Evolutionary conservation across 2,888 invertebrate species (phyloP).

Genomic region (Serrognathus titanus): DNA sequence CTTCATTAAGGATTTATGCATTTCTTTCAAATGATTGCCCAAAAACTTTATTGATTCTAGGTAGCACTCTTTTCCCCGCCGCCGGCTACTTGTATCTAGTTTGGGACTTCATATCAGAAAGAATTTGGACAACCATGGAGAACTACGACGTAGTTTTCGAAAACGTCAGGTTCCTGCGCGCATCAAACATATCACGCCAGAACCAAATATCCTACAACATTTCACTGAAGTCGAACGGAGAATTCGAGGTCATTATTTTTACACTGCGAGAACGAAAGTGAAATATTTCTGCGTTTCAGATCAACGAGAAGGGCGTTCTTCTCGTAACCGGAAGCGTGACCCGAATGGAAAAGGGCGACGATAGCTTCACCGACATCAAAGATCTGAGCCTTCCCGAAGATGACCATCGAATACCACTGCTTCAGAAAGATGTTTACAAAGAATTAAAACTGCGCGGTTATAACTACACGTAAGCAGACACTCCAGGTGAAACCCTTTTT

Average conservation of each 20-base stretch:
- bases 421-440: constrained; percentile 20
- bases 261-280: not conserved
- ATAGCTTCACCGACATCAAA: not conserved
- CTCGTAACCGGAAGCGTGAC: constrained; percentile 13
- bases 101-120: constrained; percentile 55
- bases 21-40: not conserved
- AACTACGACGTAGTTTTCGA: constrained; percentile 55
- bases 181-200: constrained; percentile 37
- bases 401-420: constrained; percentile 4
- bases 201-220: constrained; percentile 26
- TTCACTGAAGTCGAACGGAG: constrained; percentile 28
- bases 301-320: constrained; percentile 5
- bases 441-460: constrained; percentile 22
- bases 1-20: too few species aligned
- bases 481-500: not conserved
- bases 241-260: constrained; percentile 48
- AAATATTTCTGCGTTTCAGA: not conserved
- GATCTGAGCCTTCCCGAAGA: not conserved
- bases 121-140: constrained; percentile 39
- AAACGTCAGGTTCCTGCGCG: constrained; percentile 53
- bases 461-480: constrained; percentile 16
- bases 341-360: not conserved
- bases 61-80: constrained; percentile 66
- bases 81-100: constrained; percentile 54
- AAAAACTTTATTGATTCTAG: constrained; percentile 35